Evolutionary conservation across 2,797 vertebrate genomes (phyloP).

Genomic region (Hemitrygon akajei): DNA sequence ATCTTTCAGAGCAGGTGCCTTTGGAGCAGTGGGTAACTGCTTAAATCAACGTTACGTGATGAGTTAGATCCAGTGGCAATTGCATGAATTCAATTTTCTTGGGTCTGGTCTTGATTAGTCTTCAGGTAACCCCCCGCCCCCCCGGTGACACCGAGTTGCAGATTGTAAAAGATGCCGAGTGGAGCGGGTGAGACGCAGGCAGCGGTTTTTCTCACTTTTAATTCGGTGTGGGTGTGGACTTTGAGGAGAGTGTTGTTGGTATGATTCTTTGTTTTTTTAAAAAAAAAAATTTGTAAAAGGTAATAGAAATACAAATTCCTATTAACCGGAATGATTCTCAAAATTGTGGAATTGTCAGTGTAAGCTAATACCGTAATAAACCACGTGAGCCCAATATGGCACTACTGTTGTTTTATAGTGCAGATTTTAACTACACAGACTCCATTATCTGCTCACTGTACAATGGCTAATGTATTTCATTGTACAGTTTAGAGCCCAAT

Average conservation of each 20-base stretch:
- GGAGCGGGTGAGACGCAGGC: background rate
- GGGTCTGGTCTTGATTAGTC: conserved; percentile 10
- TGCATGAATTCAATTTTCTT: background rate
- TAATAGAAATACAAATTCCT: background rate
- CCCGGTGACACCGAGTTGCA: background rate
- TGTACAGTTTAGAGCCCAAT: background rate
- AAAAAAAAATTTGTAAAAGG: background rate
- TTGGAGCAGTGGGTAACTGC: background rate
- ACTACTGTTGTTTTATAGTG: background rate
- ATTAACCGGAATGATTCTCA: too few relatives aligned
- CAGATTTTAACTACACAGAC: background rate
- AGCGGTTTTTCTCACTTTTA: background rate
- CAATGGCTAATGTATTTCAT: background rate
- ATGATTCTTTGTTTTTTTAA: too few relatives aligned
- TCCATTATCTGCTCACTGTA: background rate
- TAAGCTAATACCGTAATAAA: background rate
- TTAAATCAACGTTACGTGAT: background rate
- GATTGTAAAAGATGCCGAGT: background rate
- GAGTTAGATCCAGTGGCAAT: background rate
- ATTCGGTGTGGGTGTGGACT: background rate
- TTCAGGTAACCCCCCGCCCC: background rate
- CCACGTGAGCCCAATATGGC: too few relatives aligned
- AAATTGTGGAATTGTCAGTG: background rate
- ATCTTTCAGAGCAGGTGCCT: background rate
- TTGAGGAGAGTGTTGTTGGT: background rate